Base-by-base conservation (phyloP, 2,888 invertebrate species). In the Ceramica pisi region DNA sequence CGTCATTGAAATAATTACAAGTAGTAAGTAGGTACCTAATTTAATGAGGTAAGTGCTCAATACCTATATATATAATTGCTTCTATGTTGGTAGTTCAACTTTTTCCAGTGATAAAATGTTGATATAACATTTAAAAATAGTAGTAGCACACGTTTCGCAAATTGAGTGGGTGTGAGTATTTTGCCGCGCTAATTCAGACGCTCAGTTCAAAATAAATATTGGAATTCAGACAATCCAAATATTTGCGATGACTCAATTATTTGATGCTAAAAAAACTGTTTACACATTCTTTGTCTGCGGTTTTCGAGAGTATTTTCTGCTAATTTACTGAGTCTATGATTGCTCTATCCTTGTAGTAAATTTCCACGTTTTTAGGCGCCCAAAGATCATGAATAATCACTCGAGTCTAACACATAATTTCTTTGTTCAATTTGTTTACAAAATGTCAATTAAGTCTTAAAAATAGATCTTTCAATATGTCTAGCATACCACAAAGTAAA, bases 191-290 rank as follows among this genome's bases (percentile, higher is more conserved):
- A 77, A 77, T 73, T 67, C 67, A 44, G 59, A 53, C 63, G 53
- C 50, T 63, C 38, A 21, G 51, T 71, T 73, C 62, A 63, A 73
- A 77, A 77, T 77, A 78, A 77, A 77, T 78, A 73, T 73, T 78
- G 73, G 79, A 77, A 77, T 77, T 78, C 76, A 73, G 76, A 72
- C 72, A 78, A 78, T 44, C 73, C 57, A 72, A 78, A 78, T 66
- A 56, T 65, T 77, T 75, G 78, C 57, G 73, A 76, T 76, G 76
- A 78, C 78, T 76, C 73, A 76, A 67, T 71, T 76, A 76, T 76
- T 44, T 50, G 66, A 57, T 53, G 48, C 41, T 67, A 72, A 62
- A 76, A 65, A 48, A 66, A 66, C 63, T 71, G 66, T 78, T 78
- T 72, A 35, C 51, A 67, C 78, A 78, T 78, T 78, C 65, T 62